phyloP scores from a whole-genome alignment of 2,113 vertebrate species.

The Apus apus region DNA sequence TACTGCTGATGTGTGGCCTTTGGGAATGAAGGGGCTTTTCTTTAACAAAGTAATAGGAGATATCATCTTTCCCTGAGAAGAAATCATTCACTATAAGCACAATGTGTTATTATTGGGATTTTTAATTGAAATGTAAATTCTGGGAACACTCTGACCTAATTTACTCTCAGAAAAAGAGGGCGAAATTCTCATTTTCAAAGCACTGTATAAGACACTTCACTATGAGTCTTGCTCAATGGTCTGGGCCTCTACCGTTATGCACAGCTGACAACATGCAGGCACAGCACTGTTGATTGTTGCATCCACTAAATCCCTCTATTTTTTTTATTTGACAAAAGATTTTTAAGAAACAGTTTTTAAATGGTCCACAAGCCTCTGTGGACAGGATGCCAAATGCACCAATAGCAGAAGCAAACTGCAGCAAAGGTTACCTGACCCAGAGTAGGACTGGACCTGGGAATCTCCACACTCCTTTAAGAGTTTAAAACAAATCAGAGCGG shows the following conservation, averaged over 20 bases:
- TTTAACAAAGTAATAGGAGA: constrained; percentile 88
- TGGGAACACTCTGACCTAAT: constrained; percentile 90
- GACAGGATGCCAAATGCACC: not conserved
- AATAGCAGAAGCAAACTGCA: not conserved
- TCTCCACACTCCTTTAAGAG: not conserved
- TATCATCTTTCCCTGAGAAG: constrained; percentile 89
- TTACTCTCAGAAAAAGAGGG: constrained; percentile 82
- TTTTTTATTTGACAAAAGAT: not conserved
- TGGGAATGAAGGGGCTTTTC: constrained; percentile 93
- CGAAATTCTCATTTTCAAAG: constrained; percentile 91
- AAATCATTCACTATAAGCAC: constrained; percentile 89
- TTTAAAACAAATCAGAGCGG: not conserved
- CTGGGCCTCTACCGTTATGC: not conserved
- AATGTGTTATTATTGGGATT: constrained; percentile 96
- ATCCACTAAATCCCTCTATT: not conserved
- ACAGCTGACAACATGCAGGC: not conserved
- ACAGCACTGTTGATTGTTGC: not conserved
- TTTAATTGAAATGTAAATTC: constrained; percentile 99
- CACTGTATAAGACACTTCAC: constrained; percentile 76
- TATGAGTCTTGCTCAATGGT: constrained; percentile 51
- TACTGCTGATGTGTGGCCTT: constrained; percentile 86
- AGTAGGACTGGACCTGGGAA: not conserved
- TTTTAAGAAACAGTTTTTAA: not conserved
- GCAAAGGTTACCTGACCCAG: not conserved
- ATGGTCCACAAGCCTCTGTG: not conserved